A percentile compares a stretch with the other conserved stretches of the same genome.
These are phyloP conservation scores for Pedetes capensis DNA, from an alignment of 2,113 vertebrate species.

Conservation along the genomic window DNA sequence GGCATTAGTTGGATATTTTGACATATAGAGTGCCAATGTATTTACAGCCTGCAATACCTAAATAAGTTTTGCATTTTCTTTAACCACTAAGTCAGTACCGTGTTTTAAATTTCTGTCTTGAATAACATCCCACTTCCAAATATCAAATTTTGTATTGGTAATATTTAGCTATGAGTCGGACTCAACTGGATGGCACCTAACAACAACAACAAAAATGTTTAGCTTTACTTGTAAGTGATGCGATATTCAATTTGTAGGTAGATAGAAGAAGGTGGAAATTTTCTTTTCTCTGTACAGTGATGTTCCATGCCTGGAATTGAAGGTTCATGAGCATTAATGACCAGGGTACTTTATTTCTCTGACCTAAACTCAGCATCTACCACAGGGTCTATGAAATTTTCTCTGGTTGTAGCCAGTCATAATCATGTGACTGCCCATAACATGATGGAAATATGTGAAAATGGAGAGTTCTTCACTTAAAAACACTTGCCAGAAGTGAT, in stretches of 20 bases:
- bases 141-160: neutral
- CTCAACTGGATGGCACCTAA: too few species aligned
- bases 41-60: neutral
- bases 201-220: too few species aligned
- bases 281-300: neutral
- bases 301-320: neutral
- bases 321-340: neutral
- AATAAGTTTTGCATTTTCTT: neutral
- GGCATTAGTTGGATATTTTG: neutral
- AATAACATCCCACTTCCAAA: neutral
- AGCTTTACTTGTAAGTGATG: neutral
- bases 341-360: fast-evolving
- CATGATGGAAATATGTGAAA: neutral
- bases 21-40: neutral
- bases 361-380: neutral
- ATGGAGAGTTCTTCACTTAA: neutral
- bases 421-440: neutral
- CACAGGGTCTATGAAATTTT: neutral
- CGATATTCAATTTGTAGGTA: neutral
- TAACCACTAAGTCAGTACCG: neutral
- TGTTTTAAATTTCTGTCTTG: neutral
- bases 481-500: neutral
- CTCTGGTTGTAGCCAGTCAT: too few species aligned
- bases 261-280: neutral
- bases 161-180: too few species aligned